Evolutionary conservation across 2,113 vertebrate genomes (phyloP).

Genomic region (Oriolus oriolus): DNA sequence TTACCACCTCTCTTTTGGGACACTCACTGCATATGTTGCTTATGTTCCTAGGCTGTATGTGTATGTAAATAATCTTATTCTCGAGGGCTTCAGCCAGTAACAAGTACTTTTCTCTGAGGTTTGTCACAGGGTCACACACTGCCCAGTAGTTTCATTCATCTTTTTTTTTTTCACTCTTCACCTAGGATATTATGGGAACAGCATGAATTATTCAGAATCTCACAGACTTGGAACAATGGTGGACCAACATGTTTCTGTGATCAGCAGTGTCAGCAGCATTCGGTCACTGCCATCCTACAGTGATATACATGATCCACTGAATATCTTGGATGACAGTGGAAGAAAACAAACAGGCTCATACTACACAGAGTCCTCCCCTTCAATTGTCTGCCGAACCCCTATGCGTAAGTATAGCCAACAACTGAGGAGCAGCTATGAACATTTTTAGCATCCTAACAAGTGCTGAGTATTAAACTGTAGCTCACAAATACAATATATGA

Average conservation of each 20-base stretch:
- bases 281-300: conserved; percentile 80
- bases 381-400: conserved; percentile 71
- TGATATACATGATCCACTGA: conserved; percentile 91
- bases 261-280: conserved; percentile 88
- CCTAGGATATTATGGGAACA: conserved; percentile 86
- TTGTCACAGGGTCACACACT: background rate
- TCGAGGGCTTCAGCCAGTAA: background rate
- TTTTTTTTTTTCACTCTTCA: background rate
- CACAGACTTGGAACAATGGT: conserved; percentile 87
- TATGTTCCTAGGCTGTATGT: background rate
- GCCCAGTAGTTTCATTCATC: background rate
- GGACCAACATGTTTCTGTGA: conserved; percentile 95
- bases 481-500: background rate
- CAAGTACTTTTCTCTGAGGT: background rate
- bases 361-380: conserved; percentile 76
- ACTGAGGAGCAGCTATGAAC: background rate
- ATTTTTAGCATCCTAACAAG: background rate
- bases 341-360: conserved; percentile 79
- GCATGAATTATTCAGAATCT: conserved; percentile 78
- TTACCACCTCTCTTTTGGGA: background rate
- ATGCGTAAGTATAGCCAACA: conserved; percentile 64
- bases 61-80: background rate
- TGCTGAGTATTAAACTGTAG: background rate
- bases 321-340: conserved; percentile 86
- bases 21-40: background rate